A percentile compares a stretch with the other conserved stretches of the same genome.
These are phyloP conservation scores for Tetropium fuscum DNA, from an alignment of 2,888 invertebrate species.

Conservation along the genomic window DNA sequence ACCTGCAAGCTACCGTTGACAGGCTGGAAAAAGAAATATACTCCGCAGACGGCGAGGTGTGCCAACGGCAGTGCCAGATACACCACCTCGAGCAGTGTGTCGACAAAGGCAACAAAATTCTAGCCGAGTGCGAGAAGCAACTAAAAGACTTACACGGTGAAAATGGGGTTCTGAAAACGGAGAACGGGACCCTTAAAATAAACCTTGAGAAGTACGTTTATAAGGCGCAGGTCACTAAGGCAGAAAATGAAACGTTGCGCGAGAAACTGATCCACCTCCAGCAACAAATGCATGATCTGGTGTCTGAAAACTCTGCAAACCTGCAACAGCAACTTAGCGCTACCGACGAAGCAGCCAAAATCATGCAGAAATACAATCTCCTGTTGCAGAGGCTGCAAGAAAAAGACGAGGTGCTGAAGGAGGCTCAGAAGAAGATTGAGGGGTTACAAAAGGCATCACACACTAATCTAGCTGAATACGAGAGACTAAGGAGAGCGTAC, in stretches of 20 bases:
- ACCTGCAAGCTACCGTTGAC: neutral
- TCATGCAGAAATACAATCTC: too few species aligned
- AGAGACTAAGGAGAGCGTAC: slow-evolving; percentile 39
- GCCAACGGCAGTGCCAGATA: slow-evolving; percentile 27
- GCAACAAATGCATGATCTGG: slow-evolving; percentile 3
- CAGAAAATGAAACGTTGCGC: slow-evolving; percentile 20
- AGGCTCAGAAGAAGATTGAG: slow-evolving; percentile 22
- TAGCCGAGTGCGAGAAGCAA: slow-evolving; percentile 35
- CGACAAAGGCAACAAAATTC: slow-evolving; percentile 35
- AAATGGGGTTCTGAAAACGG: slow-evolving; percentile 23
- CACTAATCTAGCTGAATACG: slow-evolving; percentile 36
- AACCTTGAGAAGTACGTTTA: slow-evolving; percentile 10
- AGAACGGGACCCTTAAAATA: slow-evolving; percentile 19
- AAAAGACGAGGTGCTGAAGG: slow-evolving; percentile 27
- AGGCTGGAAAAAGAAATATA: slow-evolving; percentile 5
- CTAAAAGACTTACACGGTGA: slow-evolving; percentile 31
- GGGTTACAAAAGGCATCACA: slow-evolving; percentile 21
- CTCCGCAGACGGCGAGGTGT: slow-evolving; percentile 7
- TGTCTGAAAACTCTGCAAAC: too few species aligned
- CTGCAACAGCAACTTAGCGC: too few species aligned
- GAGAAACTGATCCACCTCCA: slow-evolving; percentile 11
- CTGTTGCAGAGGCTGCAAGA: slow-evolving; percentile 13
- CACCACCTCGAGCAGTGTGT: slow-evolving; percentile 36
- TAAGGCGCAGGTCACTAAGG: slow-evolving; percentile 13
- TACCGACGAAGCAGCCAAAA: too few species aligned